These are phyloP conservation scores for Enteromius anoplus DNA, from an alignment of 2,797 vertebrate genomes.

Conservation along the genomic window DNA sequence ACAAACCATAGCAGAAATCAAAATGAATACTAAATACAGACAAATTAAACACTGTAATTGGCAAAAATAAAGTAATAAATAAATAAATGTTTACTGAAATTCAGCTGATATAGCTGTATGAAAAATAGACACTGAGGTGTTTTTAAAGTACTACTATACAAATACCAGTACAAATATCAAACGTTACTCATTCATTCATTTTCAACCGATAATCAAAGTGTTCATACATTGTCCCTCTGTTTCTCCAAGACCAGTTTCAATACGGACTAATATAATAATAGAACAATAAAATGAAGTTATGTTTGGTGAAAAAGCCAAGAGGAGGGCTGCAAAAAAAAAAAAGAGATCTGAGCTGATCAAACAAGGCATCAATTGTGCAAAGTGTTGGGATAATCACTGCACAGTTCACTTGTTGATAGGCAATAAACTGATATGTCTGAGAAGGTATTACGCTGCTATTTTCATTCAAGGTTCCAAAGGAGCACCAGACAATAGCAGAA, in stretches of 20 bases:
- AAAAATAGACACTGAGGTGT: not conserved
- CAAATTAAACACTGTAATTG: not conserved
- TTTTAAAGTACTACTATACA: too few species aligned
- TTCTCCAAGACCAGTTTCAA: not conserved
- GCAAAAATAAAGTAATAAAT: not conserved
- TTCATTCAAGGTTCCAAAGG: slow-evolving; percentile 13
- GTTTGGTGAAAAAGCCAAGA: not conserved
- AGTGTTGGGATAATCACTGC: slow-evolving; percentile 9
- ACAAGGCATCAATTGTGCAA: not conserved
- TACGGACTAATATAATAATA: not conserved
- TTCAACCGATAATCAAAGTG: not conserved
- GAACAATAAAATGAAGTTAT: not conserved
- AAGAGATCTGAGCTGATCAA: not conserved
- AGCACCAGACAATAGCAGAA: not conserved
- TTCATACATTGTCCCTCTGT: not conserved
- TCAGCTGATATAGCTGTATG: not conserved
- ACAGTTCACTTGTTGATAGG: not conserved
- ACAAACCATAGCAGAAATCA: not conserved
- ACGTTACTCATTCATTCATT: not conserved
- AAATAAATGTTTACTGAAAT: not conserved
- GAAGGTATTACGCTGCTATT: slow-evolving; percentile 15
- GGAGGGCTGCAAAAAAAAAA: not conserved
- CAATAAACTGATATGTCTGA: not conserved
- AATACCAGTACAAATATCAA: not conserved
- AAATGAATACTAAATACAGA: not conserved